Evolutionary conservation across 2,113 vertebrate species (phyloP).

Genomic region (Vulpes lagopus): DNA sequence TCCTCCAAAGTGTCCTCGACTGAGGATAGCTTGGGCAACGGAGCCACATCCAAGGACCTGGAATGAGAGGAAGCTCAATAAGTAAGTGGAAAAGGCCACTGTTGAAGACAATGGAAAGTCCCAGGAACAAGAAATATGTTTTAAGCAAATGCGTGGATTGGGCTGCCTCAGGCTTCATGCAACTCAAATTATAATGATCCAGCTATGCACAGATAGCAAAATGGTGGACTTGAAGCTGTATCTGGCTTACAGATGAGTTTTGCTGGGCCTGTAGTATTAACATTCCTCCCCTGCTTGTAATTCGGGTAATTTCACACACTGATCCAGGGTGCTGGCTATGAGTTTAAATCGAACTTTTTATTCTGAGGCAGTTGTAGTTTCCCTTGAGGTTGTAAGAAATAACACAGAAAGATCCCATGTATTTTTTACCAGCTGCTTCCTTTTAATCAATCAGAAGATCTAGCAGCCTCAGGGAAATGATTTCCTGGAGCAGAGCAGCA

Average conservation of each 20-base stretch:
- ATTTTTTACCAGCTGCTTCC: background rate
- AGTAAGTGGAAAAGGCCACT: background rate
- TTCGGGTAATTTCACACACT: background rate
- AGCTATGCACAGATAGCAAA: background rate
- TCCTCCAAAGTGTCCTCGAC: conserved; percentile 90
- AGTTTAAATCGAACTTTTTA: background rate
- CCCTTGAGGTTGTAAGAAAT: background rate
- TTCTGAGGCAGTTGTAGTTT: background rate
- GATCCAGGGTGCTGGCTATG: background rate
- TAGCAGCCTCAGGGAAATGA: background rate
- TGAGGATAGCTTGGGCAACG: conserved; percentile 94
- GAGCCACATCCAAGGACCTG: conserved; percentile 96
- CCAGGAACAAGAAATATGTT: background rate
- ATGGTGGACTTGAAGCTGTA: background rate
- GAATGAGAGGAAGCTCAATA: background rate
- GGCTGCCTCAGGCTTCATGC: background rate
- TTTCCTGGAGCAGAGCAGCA: background rate
- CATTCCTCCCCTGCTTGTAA: background rate
- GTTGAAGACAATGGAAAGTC: background rate
- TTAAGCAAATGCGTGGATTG: background rate
- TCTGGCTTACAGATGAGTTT: background rate
- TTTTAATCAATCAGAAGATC: background rate
- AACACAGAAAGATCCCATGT: background rate
- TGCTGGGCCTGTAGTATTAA: background rate
- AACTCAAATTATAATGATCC: background rate